These are phyloP conservation scores for Polyodon spathula DNA, from an alignment of 2,113 vertebrate genomes.

Conservation along the genomic window DNA sequence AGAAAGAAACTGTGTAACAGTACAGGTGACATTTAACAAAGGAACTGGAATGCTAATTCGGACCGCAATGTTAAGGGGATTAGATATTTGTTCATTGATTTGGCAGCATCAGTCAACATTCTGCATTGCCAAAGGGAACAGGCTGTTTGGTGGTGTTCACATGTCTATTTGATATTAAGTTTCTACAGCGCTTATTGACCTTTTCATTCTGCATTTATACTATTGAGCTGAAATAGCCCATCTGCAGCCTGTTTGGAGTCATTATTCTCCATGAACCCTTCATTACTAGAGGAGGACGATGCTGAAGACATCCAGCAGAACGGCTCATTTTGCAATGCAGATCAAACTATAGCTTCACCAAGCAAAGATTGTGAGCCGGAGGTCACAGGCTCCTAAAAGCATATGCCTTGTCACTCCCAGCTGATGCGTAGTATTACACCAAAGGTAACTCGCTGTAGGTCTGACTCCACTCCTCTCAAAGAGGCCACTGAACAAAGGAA, in stretches of 20 bases:
- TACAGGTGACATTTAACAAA: conserved; percentile 50
- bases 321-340: background rate
- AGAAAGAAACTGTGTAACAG: conserved; percentile 14
- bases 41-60: conserved; percentile 26
- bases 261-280: conserved; percentile 36
- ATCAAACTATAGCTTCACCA: background rate
- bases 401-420: background rate
- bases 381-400: background rate
- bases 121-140: conserved; percentile 49
- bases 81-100: conserved; percentile 57
- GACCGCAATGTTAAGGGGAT: conserved; percentile 24
- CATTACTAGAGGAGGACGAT: conserved; percentile 30
- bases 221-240: conserved; percentile 36
- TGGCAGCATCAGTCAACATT: conserved; percentile 38
- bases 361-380: background rate
- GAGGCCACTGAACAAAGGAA: too few relatives aligned
- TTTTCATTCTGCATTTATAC: conserved; percentile 51
- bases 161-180: conserved; percentile 58
- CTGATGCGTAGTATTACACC: background rate
- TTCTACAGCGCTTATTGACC: conserved; percentile 54
- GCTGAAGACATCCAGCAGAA: conserved; percentile 17
- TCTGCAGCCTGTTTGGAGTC: conserved; percentile 35
- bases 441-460: background rate
- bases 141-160: conserved; percentile 54
- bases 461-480: background rate